These are phyloP conservation scores for Echinops telfairi DNA, from an alignment of 2,113 vertebrate species.

Conservation along the genomic window DNA sequence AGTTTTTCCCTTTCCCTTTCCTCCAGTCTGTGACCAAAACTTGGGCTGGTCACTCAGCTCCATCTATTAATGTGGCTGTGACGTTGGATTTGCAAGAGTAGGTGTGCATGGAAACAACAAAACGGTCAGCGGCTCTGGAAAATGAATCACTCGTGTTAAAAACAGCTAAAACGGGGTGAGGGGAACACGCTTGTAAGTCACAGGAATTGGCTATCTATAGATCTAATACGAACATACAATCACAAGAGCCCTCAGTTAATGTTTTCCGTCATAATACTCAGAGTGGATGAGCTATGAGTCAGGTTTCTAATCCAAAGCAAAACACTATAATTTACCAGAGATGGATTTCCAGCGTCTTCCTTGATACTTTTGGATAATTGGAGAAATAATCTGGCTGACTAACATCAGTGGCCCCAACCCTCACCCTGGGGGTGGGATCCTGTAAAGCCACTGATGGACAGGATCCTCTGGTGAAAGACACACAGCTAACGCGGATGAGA, in stretches of 20 bases:
- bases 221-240: conserved; percentile 36
- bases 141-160: neutral
- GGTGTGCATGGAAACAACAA: conserved; percentile 6
- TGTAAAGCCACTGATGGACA: neutral
- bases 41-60: too few relatives aligned
- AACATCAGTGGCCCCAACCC: too few relatives aligned
- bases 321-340: conserved; percentile 23
- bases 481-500: neutral
- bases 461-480: neutral
- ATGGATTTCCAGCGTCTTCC: conserved; percentile 50
- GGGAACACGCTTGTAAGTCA: conserved; percentile 43
- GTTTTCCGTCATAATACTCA: conserved; percentile 32
- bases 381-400: conserved; percentile 2
- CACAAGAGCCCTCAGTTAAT: neutral
- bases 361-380: conserved; percentile 44
- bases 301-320: neutral
- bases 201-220: conserved; percentile 24
- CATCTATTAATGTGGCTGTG: neutral
- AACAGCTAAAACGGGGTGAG: neutral
- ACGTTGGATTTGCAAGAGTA: conserved; percentile 21
- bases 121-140: conserved; percentile 38
- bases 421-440: neutral
- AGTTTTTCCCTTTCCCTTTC: too few relatives aligned
- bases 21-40: too few relatives aligned
- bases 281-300: neutral